A percentile compares a stretch with the other conserved stretches of the same genome.
Evolutionary conservation across 2,888 invertebrate species (phyloP).

Genomic region (Tipula vernalis): DNA sequence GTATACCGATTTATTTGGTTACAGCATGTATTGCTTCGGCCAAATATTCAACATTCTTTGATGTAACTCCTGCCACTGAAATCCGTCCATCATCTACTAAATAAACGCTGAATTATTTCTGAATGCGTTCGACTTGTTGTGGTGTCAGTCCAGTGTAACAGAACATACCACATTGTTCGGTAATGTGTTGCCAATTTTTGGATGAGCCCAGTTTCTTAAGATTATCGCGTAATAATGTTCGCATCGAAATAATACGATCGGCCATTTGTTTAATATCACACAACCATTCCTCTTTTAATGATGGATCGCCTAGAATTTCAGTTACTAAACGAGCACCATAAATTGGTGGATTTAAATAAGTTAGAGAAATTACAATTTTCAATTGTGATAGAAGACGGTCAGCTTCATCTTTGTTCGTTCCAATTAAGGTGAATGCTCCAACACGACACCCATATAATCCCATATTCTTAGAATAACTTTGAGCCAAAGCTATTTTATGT

Average conservation of each 20-base stretch:
- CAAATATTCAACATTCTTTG: conserved; percentile 88
- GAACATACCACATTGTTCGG: conserved; percentile 99
- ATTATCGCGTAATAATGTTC: conserved; percentile 60
- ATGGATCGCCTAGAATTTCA: conserved; percentile 64
- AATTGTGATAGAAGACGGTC: conserved; percentile 80
- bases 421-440: conserved; percentile 78
- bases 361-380: conserved; percentile 87
- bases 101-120: conserved; percentile 85
- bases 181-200: conserved; percentile 85
- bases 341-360: conserved; percentile 96
- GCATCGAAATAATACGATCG: conserved; percentile 87
- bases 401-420: conserved; percentile 64
- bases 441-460: conserved; percentile 81
- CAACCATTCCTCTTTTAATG: conserved; percentile 62
- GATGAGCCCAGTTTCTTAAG: conserved; percentile 74
- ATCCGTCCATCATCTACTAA: conserved; percentile 96
- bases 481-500: conserved; percentile 72
- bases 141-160: conserved; percentile 91
- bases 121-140: conserved; percentile 76
- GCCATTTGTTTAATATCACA: conserved; percentile 96
- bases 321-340: conserved; percentile 82
- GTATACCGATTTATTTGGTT: conserved; percentile 37
- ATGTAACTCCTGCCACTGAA: conserved; percentile 92
- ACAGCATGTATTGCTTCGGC: conserved; percentile 90
- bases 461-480: conserved; percentile 98